A percentile compares a stretch with the other conserved stretches of the same genome.
phyloP scores from a whole-genome alignment of 2,797 vertebrate genomes.

The Oryzias sinensis region DNA sequence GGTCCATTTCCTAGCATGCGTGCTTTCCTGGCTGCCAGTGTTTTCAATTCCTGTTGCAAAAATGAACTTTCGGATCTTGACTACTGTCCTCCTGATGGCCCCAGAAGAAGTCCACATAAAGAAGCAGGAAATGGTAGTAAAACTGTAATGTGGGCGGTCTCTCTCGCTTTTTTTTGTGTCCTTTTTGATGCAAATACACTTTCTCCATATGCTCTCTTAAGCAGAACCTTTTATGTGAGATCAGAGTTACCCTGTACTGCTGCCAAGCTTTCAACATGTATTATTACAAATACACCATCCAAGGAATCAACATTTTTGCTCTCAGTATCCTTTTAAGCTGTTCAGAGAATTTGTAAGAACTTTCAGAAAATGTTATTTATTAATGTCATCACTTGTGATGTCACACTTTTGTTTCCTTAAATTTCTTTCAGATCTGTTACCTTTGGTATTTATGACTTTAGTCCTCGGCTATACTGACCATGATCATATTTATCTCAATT shows the following conservation, averaged over 20 bases:
- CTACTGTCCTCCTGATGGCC: constrained; percentile 75
- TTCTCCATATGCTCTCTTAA: neutral
- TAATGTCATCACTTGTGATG: neutral
- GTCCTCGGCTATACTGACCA: constrained; percentile 81
- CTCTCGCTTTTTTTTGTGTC: neutral
- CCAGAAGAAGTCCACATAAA: constrained; percentile 70
- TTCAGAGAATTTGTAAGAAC: neutral
- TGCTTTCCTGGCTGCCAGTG: constrained; percentile 81
- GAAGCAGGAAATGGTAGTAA: constrained; percentile 51
- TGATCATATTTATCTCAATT: constrained; percentile 72
- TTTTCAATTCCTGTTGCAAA: constrained; percentile 84
- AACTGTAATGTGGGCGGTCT: neutral
- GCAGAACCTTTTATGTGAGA: constrained; percentile 63
- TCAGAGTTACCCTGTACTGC: constrained; percentile 78
- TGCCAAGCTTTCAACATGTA: constrained; percentile 80
- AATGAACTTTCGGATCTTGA: constrained; percentile 73
- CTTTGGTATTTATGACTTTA: constrained; percentile 80
- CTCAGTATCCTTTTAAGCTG: constrained; percentile 81
- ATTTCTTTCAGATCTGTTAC: constrained; percentile 78
- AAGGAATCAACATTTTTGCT: constrained; percentile 84
- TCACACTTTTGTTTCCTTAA: constrained; percentile 57
- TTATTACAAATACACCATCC: constrained; percentile 84
- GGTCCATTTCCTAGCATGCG: constrained; percentile 77
- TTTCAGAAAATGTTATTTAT: no score
- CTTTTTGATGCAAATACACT: neutral